A percentile compares a stretch with the other conserved stretches of the same genome.
Conservation (phyloP, 2,797 vertebrate genomes). For the Octomys mimax region DNA sequence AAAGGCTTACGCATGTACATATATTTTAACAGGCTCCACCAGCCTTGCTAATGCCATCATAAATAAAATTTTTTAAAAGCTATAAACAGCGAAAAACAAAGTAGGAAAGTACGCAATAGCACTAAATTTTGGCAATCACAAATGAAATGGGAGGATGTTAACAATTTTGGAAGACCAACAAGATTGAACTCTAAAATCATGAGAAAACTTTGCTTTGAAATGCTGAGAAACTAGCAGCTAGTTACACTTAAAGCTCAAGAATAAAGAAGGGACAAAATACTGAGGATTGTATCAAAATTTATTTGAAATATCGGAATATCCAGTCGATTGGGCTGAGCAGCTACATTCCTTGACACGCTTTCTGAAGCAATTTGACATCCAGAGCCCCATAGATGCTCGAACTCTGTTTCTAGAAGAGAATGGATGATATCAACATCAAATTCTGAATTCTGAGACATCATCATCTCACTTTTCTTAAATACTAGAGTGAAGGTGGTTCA, state of each 20-base stretch:
- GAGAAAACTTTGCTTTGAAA: background rate
- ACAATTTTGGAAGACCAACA: background rate
- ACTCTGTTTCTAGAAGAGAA: background rate
- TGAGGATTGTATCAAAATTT: background rate
- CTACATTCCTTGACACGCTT: too few relatives aligned
- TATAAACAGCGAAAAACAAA: background rate
- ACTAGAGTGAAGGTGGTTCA: background rate
- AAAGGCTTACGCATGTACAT: background rate
- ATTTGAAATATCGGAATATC: background rate
- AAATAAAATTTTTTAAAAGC: background rate
- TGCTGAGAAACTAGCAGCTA: background rate
- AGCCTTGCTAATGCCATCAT: background rate
- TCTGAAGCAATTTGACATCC: background rate
- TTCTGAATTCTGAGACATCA: background rate
- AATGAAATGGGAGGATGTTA: background rate
- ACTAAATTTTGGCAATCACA: background rate
- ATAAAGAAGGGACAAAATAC: background rate
- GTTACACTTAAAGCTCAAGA: background rate
- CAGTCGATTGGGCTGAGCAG: background rate
- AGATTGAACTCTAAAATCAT: background rate
- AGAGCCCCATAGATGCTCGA: background rate
- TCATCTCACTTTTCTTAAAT: background rate
- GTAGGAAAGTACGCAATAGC: background rate
- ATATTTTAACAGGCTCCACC: background rate
- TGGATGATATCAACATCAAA: background rate